A percentile compares a stretch with the other conserved stretches of the same genome.
These are phyloP conservation scores for Vanacampus margaritifer DNA, from an alignment of 2,113 vertebrate species.

Conservation along the genomic window DNA sequence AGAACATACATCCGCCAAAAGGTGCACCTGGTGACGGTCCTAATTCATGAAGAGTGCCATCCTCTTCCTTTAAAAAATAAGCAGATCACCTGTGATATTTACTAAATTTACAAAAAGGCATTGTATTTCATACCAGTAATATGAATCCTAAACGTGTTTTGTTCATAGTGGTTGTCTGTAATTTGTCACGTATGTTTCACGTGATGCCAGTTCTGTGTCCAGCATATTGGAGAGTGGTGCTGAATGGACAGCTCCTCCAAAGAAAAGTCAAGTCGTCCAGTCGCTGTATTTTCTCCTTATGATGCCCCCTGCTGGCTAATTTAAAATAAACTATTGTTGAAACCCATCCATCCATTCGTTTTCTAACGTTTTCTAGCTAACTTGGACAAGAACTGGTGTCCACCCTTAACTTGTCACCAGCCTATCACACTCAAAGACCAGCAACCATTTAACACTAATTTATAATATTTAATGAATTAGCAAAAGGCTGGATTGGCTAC, in stretches of 20 bases:
- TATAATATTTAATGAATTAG: not conserved
- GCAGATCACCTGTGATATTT: not conserved
- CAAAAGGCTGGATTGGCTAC: not conserved
- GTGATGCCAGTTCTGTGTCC: slow-evolving; percentile 1
- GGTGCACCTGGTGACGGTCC: not conserved
- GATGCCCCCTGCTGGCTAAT: slow-evolving; percentile 46
- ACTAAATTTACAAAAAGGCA: not conserved
- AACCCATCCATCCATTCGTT: not conserved
- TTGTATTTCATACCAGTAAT: not conserved
- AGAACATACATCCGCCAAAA: not conserved
- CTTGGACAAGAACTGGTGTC: not conserved
- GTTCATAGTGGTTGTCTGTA: not conserved
- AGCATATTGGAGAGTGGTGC: slow-evolving; percentile 50
- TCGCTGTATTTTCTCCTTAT: slow-evolving; percentile 12
- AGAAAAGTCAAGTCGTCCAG: slow-evolving; percentile 16
- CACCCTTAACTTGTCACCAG: no score
- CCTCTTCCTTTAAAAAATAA: not conserved
- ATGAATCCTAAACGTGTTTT: not conserved
- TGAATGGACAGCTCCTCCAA: slow-evolving; percentile 76
- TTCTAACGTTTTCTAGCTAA: not conserved
- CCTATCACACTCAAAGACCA: no score
- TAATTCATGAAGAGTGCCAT: not conserved
- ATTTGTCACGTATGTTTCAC: not conserved
- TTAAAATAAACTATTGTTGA: not conserved
- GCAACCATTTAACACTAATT: not conserved